Conservation (phyloP, 2,797 vertebrate genomes). For the Liasis olivaceus region DNA sequence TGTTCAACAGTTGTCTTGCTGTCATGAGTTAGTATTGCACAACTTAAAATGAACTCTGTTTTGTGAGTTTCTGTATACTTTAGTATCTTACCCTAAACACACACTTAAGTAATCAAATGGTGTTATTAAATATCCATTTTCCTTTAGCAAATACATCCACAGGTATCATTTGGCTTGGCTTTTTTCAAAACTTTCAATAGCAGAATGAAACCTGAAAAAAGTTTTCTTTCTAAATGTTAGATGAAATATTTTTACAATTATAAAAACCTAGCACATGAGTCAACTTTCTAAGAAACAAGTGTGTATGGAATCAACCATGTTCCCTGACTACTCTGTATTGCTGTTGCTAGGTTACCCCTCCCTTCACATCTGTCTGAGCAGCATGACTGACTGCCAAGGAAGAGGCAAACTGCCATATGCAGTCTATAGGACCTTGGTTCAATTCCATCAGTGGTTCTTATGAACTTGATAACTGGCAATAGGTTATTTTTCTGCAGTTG, state of each 20-base stretch:
- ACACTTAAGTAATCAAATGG: background rate
- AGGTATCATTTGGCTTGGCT: background rate
- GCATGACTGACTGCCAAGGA: background rate
- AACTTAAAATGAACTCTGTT: background rate
- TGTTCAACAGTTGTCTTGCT: background rate
- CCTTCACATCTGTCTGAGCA: background rate
- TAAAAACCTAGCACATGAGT: background rate
- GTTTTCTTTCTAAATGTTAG: background rate
- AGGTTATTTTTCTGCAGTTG: background rate
- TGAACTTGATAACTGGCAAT: background rate
- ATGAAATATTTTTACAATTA: background rate
- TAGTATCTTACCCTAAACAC: background rate
- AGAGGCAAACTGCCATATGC: background rate
- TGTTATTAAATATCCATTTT: background rate
- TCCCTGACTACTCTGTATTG: background rate
- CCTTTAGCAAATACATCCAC: background rate
- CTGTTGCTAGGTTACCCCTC: background rate
- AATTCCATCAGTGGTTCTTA: background rate
- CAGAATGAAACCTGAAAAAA: background rate
- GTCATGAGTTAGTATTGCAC: constrained; percentile 10
- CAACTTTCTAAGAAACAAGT: background rate
- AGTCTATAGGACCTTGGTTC: too few relatives aligned
- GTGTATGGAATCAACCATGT: background rate
- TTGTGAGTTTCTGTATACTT: background rate
- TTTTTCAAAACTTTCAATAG: background rate